A percentile compares a stretch with the other conserved stretches of the same genome.
These are phyloP conservation scores for Chelonus formosanus DNA, from an alignment of 2,888 invertebrate genomes.

Conservation along the genomic window DNA sequence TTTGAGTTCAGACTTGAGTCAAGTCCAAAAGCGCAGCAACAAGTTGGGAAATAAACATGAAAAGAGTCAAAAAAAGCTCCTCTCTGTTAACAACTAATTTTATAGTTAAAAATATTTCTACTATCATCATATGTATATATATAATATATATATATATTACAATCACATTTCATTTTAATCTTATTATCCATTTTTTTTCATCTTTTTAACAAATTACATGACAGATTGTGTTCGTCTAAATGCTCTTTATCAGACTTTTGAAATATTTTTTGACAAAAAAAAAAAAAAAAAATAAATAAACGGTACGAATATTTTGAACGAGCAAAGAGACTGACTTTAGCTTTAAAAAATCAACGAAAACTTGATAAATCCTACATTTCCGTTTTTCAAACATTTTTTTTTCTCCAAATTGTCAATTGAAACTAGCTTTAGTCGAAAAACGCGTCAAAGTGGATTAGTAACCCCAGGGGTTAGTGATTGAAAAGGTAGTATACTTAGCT, in stretches of 20 bases:
- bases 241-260: too few relatives aligned
- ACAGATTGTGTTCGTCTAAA: too few relatives aligned
- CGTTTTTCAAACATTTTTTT: slow-evolving; percentile 6
- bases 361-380: slow-evolving; percentile 10
- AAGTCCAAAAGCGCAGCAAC: slow-evolving; percentile 23
- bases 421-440: neutral
- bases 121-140: too few relatives aligned
- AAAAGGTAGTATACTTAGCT: slow-evolving; percentile 47
- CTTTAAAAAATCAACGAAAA: neutral
- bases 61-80: neutral
- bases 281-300: neutral
- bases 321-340: too few relatives aligned
- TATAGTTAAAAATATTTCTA: too few relatives aligned
- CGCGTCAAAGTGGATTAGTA: slow-evolving; percentile 53
- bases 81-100: too few relatives aligned
- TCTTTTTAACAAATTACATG: too few relatives aligned
- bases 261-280: too few relatives aligned
- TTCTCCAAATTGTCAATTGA: neutral
- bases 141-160: too few relatives aligned
- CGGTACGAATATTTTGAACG: too few relatives aligned
- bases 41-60: slow-evolving; percentile 8
- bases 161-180: too few relatives aligned
- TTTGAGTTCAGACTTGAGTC: slow-evolving; percentile 28
- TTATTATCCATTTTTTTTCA: too few relatives aligned
- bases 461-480: slow-evolving; percentile 33